Percentiles rank a stretch among this genome's conserved stretches.
phyloP scores from a whole-genome alignment of 2,113 vertebrate genomes.

The Apodemus speciosus region DNA sequence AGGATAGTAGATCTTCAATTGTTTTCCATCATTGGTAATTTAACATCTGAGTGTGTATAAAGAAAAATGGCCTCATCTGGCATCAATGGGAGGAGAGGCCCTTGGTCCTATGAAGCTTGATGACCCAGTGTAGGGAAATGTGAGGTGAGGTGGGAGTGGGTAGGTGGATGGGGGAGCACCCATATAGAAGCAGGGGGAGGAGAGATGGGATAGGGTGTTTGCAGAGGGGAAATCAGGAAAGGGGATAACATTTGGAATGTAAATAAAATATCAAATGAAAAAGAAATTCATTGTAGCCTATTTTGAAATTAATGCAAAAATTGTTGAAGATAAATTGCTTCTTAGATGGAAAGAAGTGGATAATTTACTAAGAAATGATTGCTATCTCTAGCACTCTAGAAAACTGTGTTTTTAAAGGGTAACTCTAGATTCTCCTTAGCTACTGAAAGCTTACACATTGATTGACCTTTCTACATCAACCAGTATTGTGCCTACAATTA shows the following conservation, averaged over 20 bases:
- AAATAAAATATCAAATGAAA: no score
- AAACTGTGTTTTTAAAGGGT: background rate
- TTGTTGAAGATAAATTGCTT: background rate
- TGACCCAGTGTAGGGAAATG: no score
- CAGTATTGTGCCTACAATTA: background rate
- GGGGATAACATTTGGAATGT: no score
- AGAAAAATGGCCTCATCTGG: background rate
- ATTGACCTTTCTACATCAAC: no score
- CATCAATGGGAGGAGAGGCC: no score
- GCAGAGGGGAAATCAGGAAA: no score
- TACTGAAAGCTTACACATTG: background rate
- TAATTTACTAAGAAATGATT: background rate
- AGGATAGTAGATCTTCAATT: constrained; percentile 30
- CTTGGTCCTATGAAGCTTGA: no score
- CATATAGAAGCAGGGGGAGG: no score
- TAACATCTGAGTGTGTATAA: constrained; percentile 40
- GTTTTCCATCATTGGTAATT: background rate
- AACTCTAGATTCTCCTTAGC: background rate
- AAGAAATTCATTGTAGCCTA: background rate
- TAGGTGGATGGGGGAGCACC: no score
- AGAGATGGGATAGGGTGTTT: no score
- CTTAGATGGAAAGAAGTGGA: background rate
- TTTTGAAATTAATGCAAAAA: background rate
- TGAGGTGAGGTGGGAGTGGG: no score
- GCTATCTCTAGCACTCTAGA: background rate